These are phyloP conservation scores for Hyaena hyaena DNA, from an alignment of 2,113 vertebrate genomes.

Conservation along the genomic window DNA sequence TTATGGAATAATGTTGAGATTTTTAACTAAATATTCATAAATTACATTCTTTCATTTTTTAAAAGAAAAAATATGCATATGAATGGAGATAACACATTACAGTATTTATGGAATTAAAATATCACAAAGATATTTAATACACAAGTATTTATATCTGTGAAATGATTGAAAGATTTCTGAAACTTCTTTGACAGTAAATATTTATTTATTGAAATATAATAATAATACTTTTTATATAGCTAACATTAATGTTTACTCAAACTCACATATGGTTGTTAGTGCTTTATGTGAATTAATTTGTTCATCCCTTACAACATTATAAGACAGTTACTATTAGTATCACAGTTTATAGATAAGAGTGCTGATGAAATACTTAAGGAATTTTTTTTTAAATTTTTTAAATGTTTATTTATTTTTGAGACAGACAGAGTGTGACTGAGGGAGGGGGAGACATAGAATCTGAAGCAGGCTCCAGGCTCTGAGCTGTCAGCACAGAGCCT, in stretches of 20 bases:
- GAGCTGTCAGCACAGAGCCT: too few relatives aligned
- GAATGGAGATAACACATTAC: background rate
- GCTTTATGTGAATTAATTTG: background rate
- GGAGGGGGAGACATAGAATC: too few relatives aligned
- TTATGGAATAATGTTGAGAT: background rate
- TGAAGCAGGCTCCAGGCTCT: too few relatives aligned
- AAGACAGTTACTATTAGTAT: background rate
- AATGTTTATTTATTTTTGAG: too few relatives aligned
- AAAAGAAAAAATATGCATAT: constrained; percentile 27
- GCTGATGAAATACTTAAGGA: background rate
- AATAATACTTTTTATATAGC: background rate
- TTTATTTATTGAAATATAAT: background rate
- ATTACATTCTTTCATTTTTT: constrained; percentile 13
- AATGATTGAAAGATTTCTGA: constrained; percentile 17
- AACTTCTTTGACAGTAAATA: background rate
- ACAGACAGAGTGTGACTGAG: too few relatives aligned
- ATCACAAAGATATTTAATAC: constrained; percentile 15
- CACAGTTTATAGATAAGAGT: background rate
- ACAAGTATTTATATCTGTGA: background rate
- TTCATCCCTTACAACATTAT: background rate
- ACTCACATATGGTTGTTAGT: background rate
- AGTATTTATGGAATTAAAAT: constrained; percentile 19
- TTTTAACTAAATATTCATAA: constrained; percentile 47
- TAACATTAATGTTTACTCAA: background rate
- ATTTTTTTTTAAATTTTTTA: background rate